Percentiles rank a stretch among this genome's conserved stretches.
Evolutionary conservation across 1,140 invertebrate genomes (phyloP).

Genomic region (Musca vetustissima): DNA sequence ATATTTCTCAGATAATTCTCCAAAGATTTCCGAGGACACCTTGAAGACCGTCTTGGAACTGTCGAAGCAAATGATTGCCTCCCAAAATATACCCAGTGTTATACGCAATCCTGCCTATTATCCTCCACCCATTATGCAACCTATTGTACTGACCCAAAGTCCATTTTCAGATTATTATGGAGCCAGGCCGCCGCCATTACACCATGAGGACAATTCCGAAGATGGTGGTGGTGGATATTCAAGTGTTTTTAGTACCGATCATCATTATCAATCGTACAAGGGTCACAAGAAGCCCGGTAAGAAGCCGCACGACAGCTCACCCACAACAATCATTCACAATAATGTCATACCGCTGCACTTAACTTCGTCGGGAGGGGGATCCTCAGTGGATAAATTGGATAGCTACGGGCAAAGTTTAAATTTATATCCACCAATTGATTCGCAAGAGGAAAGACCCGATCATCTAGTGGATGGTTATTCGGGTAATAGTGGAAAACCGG

Average conservation of each 20-base stretch:
- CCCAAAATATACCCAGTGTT: conserved; percentile 50
- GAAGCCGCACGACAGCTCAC: conserved; percentile 31
- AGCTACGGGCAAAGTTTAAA: conserved; percentile 48
- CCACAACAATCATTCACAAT: conserved; percentile 53
- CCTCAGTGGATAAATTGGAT: conserved; percentile 44
- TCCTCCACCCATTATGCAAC: conserved; percentile 46
- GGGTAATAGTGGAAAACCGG: no score
- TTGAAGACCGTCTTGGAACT: conserved; percentile 52
- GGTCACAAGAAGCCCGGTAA: neutral
- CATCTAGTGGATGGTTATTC: neutral
- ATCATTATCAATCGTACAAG: conserved; percentile 1
- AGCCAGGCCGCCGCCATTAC: conserved; percentile 31
- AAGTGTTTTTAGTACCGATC: neutral
- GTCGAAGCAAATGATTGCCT: conserved; percentile 53
- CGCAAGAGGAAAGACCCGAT: conserved; percentile 28
- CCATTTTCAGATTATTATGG: conserved; percentile 35
- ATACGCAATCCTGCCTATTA: conserved; percentile 42
- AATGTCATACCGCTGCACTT: conserved; percentile 50
- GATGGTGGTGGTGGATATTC: neutral
- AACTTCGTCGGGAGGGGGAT: conserved; percentile 36
- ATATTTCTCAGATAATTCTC: conserved; percentile 38
- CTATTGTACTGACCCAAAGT: conserved; percentile 30
- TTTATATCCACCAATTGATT: conserved; percentile 32
- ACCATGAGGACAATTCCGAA: neutral
- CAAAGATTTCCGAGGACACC: conserved; percentile 53